Percentiles rank a stretch among this genome's conserved stretches.
phyloP scores from a whole-genome alignment of 2,113 vertebrate species.

The Rhinopithecus roxellana region DNA sequence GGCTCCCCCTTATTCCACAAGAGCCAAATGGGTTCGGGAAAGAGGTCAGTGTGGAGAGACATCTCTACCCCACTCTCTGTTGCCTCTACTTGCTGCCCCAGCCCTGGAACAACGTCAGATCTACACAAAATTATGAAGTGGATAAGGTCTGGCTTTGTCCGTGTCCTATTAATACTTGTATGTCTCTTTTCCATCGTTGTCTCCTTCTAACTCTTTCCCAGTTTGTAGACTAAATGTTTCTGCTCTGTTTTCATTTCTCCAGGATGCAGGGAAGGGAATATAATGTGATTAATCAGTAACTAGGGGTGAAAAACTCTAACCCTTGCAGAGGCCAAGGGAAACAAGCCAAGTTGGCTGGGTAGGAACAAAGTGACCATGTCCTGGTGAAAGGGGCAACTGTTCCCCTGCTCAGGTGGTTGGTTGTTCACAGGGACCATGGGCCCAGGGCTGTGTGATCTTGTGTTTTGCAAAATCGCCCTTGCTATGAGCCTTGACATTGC shows the following conservation, averaged over 20 bases:
- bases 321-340: constrained; percentile 12
- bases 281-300: constrained; percentile 63
- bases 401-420: background rate
- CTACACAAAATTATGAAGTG: background rate
- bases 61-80: background rate
- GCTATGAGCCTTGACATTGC: background rate
- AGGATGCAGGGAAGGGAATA: background rate
- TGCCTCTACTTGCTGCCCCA: background rate
- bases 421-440: accelerated
- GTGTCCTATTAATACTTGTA: background rate
- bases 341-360: background rate
- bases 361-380: background rate
- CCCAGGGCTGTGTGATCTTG: background rate
- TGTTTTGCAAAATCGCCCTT: background rate
- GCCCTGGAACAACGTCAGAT: background rate
- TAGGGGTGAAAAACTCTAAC: background rate
- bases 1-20: background rate
- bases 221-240: constrained; percentile 7
- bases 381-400: background rate
- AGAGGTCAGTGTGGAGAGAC: background rate
- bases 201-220: background rate
- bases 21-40: background rate
- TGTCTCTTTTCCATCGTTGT: background rate
- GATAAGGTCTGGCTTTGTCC: background rate
- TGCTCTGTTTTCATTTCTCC: background rate